phyloP scores from a whole-genome alignment of 1,140 invertebrate genomes.

The Whitmania pigra region DNA sequence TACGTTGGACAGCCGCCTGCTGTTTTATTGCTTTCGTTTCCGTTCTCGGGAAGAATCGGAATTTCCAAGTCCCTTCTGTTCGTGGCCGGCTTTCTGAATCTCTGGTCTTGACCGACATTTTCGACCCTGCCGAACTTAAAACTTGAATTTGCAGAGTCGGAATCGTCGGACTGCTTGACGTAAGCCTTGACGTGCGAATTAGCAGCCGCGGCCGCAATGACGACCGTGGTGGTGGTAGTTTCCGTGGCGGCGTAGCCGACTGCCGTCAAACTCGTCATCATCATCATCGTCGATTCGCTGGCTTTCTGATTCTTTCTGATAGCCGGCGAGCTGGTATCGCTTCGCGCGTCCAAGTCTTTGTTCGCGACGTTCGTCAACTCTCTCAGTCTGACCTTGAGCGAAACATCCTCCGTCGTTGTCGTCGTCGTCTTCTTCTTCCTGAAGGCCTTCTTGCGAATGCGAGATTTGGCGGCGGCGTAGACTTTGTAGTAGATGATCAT shows the following conservation, averaged over 20 bases:
- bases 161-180: too few relatives aligned
- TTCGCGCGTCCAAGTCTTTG: not conserved
- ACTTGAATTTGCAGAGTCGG: too few relatives aligned
- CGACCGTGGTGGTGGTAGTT: not conserved
- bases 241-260: constrained; percentile 3
- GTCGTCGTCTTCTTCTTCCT: constrained; percentile 17
- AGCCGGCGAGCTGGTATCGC: not conserved
- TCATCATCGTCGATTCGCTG: not conserved
- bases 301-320: not conserved
- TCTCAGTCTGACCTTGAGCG: not conserved
- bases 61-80: not conserved
- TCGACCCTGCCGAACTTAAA: not conserved
- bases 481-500: constrained; percentile 41
- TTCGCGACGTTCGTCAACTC: not conserved
- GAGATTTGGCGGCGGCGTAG: constrained; percentile 35
- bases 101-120: not conserved
- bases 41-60: not conserved
- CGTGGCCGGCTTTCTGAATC: not conserved
- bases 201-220: not conserved
- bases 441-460: constrained; percentile 33
- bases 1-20: too few relatives aligned
- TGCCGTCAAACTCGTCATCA: constrained; percentile 2
- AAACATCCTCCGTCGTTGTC: not conserved
- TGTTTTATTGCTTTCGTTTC: too few relatives aligned
- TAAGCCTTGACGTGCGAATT: too few relatives aligned